Base-by-base conservation (phyloP, 2,888 invertebrate species). In the Pammene aurita region DNA sequence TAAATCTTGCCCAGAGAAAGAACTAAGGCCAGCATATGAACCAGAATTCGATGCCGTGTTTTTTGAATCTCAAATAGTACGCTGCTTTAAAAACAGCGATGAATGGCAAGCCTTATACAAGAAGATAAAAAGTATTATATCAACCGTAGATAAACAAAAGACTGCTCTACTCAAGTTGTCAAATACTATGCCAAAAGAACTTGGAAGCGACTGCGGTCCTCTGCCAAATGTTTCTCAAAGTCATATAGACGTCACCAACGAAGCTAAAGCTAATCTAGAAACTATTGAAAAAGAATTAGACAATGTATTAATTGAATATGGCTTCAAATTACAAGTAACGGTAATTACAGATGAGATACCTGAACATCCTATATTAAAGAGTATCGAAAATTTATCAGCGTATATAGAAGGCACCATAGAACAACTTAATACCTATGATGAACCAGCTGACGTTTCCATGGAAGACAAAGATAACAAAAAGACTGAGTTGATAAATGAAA, bases 1-100 rank as follows among this genome's bases (percentile, higher is more conserved):
- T 0, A 93, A 95, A 76, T 94, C 90, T 0, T 84, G 85, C 42
- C 93, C 93, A 16, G 88, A 88, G 73, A 79, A 81, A 71, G 77
- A 72, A 2, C 34, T 86, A 0, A 74, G 76, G 48, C 69, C 78
- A 0, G 79, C 81, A 68, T 75, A 74, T 4, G 87, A 87, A 72
- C 87, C 88, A 5, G 77, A 89, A 61, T 92, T 93, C 46, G 93
- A 93, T 72, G 67, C 72, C 5, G 79, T 87, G 2, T 60, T 93
- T 14, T 88, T 88, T 0, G 78, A 88, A 67, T 91, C 92, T 0
- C 84, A 85, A 65, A 82, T 93, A 18, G 81, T 85, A 1, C 79
- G 80, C 16, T 92, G 92, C 74, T 89, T 82, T 71, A 87, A 86
- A 76, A 84, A 89, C 42, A 89, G 79, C 46, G 87, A 89, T 0